A percentile compares a stretch with the other conserved stretches of the same genome.
Evolutionary conservation across 1,140 invertebrate genomes (phyloP).

Genomic region (Drosophila pallidifrons): DNA sequence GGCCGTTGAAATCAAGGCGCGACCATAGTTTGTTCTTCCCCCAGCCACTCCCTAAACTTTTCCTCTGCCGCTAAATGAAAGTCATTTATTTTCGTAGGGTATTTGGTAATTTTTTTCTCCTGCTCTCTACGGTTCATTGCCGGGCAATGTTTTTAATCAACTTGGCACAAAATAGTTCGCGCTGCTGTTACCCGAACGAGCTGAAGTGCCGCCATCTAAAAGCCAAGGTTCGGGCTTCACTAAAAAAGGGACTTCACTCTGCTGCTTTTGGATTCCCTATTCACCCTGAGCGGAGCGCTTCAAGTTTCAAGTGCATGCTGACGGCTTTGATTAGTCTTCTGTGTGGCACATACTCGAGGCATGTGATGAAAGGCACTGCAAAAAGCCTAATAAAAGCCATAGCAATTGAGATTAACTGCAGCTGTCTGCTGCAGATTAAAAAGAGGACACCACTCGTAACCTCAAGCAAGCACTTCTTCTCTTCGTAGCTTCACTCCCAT

Average conservation of each 20-base stretch:
- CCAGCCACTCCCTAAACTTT: not conserved
- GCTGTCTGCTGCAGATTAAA: conserved; percentile 11
- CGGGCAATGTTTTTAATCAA: conserved; percentile 74
- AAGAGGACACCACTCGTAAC: not conserved
- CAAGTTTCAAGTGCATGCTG: conserved; percentile 60
- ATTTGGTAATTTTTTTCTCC: conserved; percentile 32
- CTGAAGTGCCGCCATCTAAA: conserved; percentile 59
- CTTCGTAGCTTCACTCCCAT: not conserved
- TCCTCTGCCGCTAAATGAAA: conserved; percentile 60
- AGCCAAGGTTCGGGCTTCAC: conserved; percentile 40
- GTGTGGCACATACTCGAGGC: not conserved
- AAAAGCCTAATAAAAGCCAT: conserved; percentile 33
- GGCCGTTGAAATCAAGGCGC: conserved; percentile 36
- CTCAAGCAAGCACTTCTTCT: not conserved
- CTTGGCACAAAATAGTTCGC: conserved; percentile 64
- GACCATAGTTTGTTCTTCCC: conserved; percentile 57
- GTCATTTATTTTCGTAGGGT: conserved; percentile 68
- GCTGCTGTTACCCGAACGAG: conserved; percentile 32
- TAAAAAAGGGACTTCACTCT: conserved; percentile 27
- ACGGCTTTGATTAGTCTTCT: conserved; percentile 62
- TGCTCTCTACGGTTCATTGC: conserved; percentile 57
- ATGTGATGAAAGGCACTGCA: conserved; percentile 41
- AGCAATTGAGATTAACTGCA: conserved; percentile 55
- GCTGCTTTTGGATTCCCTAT: not conserved
- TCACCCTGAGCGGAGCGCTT: not conserved